Percentiles rank a stretch among this genome's conserved stretches.
Evolutionary conservation across 2,888 invertebrate genomes (phyloP).

Genomic region (Sturmia bella): DNA sequence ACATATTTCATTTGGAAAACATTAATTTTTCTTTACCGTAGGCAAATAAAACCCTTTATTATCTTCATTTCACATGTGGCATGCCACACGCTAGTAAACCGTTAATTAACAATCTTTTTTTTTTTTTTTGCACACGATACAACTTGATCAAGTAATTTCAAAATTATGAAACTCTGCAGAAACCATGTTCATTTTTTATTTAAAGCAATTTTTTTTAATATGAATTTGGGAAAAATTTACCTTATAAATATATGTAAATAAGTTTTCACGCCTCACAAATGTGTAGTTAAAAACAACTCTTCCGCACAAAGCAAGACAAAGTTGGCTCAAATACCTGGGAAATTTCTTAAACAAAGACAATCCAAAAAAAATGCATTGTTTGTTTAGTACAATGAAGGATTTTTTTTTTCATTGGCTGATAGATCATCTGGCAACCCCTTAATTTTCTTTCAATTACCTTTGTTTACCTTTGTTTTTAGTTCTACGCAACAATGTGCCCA

Average conservation of each 20-base stretch:
- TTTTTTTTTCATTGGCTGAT: neutral
- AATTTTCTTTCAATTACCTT: no score
- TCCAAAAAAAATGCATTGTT: neutral
- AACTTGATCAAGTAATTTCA: constrained; percentile 36
- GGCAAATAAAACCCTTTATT: constrained; percentile 22
- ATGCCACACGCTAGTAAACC: constrained; percentile 51
- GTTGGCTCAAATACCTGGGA: constrained; percentile 51
- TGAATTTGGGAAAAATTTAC: constrained; percentile 31
- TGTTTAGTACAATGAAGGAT: neutral
- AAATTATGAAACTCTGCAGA: constrained; percentile 2
- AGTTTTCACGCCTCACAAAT: constrained; percentile 15
- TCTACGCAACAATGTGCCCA: no score
- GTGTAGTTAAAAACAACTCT: constrained; percentile 28
- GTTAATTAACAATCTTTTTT: constrained; percentile 20
- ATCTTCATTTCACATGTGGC: constrained; percentile 11
- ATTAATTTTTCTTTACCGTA: constrained; percentile 7
- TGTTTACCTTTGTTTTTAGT: no score
- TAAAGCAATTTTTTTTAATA: constrained; percentile 16
- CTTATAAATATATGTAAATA: constrained; percentile 24
- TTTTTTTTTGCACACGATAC: constrained; percentile 9
- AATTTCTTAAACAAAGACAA: constrained; percentile 43
- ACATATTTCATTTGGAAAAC: neutral
- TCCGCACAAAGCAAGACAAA: no score
- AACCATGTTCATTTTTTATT: constrained; percentile 16
- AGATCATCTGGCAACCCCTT: neutral